These are phyloP conservation scores for Tetraodon nigroviridis DNA, from an alignment of 2,113 vertebrate species.

Conservation along the genomic window DNA sequence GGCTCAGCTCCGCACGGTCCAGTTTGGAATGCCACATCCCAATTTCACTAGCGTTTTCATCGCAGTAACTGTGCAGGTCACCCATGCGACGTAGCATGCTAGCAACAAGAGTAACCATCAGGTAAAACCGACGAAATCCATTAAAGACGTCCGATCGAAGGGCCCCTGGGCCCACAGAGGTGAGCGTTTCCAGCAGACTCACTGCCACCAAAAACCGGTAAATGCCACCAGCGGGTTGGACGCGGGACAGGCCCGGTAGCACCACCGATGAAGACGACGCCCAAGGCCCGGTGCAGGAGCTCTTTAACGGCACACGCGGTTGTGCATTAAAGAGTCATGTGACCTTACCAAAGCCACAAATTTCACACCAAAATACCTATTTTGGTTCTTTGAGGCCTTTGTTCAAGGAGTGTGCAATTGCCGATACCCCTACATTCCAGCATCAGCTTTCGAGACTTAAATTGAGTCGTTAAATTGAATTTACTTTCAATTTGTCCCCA, in stretches of 20 bases:
- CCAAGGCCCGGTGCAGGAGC: slow-evolving; percentile 11
- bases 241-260: slow-evolving; percentile 31
- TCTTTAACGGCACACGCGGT: slow-evolving; percentile 28
- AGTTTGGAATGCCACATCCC: no score
- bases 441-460: slow-evolving; percentile 41
- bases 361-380: slow-evolving; percentile 32
- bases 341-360: slow-evolving; percentile 16
- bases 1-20: no score
- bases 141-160: no score
- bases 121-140: no score
- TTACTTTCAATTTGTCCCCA: slow-evolving; percentile 6
- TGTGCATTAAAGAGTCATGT: slow-evolving; percentile 25
- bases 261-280: slow-evolving; percentile 31
- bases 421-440: slow-evolving; percentile 61
- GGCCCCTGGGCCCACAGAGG: no score
- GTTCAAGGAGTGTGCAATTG: slow-evolving; percentile 66
- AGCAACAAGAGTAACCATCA: no score
- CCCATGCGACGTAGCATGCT: no score
- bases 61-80: no score
- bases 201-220: slow-evolving; percentile 16
- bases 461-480: neutral
- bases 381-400: slow-evolving; percentile 51
- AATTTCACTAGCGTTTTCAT: no score
- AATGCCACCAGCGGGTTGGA: slow-evolving; percentile 23
- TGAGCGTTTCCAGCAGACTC: no score